Evolutionary conservation across 2,113 vertebrate species (phyloP), one percentile per base, ranked within the genome.

Genomic region (Caloenas nicobarica): DNA sequence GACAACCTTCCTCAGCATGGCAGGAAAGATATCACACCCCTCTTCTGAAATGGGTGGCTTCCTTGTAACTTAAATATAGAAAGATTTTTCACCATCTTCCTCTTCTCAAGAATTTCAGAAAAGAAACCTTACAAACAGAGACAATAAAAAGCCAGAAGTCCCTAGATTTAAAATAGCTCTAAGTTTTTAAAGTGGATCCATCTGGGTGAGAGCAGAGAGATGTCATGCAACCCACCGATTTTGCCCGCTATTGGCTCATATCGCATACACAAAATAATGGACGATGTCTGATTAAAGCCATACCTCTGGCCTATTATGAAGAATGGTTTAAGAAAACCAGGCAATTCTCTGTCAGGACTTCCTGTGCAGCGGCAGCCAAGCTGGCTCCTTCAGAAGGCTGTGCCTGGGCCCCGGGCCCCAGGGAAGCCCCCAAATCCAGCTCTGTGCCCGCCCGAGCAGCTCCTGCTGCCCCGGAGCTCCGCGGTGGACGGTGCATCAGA

Each of bases 401-500:
- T 44, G 50, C 33, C 44, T 42, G 23, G 15, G 19, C 15, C 21
- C 13, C 1, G 10, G 9, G 26, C 50, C 54, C 64, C 11, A 58
- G 4, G 16, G 23, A 51, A 64, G 34, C 33, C 53, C 68, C 24
- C 25, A 26, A 17, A 46, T 36, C 40, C 46, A 73, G 36, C 28
- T 64, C 51, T 5, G 6, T 44, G 46, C 24, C 23, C 0, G 0
- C 34, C 60, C 2, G 1, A 57, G 60, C 15, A 44, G 48, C 9
- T 83, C 24, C 38, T 51, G 36, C 77, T 81, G 58, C 58, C 18
- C 28, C 4, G 5, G 36, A 65, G 40, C 19, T 60, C n/a, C 61
- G 23, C 0, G 2, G 23, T 36, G 40, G 51, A 15, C 1, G 10
- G 4, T 11, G 10, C 25, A 19, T 23, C 53, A 79, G 36, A 81